These are phyloP conservation scores for Halictus rubicundus DNA, from an alignment of 1,140 invertebrate genomes.

Conservation along the genomic window DNA sequence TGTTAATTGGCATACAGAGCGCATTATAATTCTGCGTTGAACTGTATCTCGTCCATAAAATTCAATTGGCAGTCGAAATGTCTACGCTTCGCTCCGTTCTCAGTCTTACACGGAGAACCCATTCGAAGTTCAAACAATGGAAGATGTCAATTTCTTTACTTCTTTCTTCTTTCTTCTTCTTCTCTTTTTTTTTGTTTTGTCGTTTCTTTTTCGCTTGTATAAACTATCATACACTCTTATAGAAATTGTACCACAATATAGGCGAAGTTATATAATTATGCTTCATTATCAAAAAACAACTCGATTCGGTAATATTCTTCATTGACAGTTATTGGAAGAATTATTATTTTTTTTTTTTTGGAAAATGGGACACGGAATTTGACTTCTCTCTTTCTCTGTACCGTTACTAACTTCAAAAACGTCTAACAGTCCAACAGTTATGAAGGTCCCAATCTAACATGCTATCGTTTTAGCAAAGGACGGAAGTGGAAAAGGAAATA, in stretches of 20 bases:
- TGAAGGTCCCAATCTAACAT: conserved; percentile 56
- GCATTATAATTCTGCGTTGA: conserved; percentile 54
- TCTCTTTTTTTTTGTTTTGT: no score
- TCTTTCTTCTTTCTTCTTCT: no score
- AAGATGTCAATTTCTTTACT: conserved; percentile 31
- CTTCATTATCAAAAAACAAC: conserved; percentile 53
- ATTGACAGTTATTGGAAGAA: conserved; percentile 35
- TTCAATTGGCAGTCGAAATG: conserved; percentile 46
- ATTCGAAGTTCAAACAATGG: conserved; percentile 36
- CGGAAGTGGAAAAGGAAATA: conserved; percentile 62
- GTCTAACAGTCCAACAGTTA: conserved; percentile 47
- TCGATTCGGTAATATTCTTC: conserved; percentile 40
- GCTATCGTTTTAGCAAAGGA: conserved; percentile 62
- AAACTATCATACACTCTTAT: conserved; percentile 39
- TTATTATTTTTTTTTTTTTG: conserved; percentile 10
- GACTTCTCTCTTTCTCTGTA: conserved; percentile 20
- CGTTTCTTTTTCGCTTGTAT: conserved; percentile 1
- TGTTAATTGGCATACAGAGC: conserved; percentile 66
- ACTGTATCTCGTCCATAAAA: conserved; percentile 55
- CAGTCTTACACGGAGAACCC: conserved; percentile 30
- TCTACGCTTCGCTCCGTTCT: conserved; percentile 33
- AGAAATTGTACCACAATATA: conserved; percentile 53
- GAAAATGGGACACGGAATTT: conserved; percentile 37
- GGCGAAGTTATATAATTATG: conserved; percentile 45
- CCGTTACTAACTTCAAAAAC: conserved; percentile 29